Base-by-base conservation (phyloP, 1,140 invertebrate genomes). In the Mesaphorura yosii region DNA sequence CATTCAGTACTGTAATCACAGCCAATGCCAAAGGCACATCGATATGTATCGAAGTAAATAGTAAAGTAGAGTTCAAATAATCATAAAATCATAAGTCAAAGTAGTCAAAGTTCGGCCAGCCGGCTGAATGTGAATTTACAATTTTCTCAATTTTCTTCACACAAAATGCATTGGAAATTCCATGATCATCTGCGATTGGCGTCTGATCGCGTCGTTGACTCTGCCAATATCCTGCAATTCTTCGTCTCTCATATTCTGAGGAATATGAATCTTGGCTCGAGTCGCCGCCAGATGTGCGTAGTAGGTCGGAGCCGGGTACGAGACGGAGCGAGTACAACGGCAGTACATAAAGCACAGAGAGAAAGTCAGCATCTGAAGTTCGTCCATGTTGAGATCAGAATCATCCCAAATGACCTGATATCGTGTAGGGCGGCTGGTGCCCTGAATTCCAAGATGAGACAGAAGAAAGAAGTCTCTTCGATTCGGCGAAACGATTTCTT, bases 201-300 rank as follows among this genome's bases (percentile, higher is more conserved):
- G 31, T 1, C 27, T 4, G 26, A 54, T 10, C 14, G 17, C 6
- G 1, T 40, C 28, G 31, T 58, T 51, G n/a, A 58, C 17, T 28
- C 3, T 17, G 37, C 2, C 10, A 12, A 19, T 25, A 57, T 12
- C 27, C 40, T 20, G 22, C 26, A 48, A 34, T 19, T 44, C 53
- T 45, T 59, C 53, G 1, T 29, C 41, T 48, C 75, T 76, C 76
- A 57, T 76, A 76, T 40, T 70, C 70, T 0, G 75, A 73, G 3
- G 75, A 69, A 22, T 22, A 26, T 20, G 28, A 7, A 22, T 27
- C 19, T 46, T 46, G 23, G 59, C 74, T 42, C 90, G 73, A 51
- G 81, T 81, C 12, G 88, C 88, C 17, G 83, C 88, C 49, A 92
- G 75, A 74, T 95, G 89, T 23, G 90, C 88, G 70, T 94, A 92